Conservation (phyloP, 2,888 invertebrate genomes). For the Xanthia icteritia region DNA sequence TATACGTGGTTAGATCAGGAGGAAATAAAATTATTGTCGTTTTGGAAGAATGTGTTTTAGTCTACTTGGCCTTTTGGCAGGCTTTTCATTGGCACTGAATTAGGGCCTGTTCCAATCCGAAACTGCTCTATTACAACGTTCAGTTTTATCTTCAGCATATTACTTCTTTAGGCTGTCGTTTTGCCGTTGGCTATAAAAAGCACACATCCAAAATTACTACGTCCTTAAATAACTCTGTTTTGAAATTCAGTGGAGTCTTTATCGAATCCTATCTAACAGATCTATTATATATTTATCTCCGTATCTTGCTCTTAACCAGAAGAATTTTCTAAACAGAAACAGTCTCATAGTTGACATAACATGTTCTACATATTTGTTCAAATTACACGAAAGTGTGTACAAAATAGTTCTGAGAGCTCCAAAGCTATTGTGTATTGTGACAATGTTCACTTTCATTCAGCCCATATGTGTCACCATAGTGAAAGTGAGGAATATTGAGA, state of each 20-base stretch:
- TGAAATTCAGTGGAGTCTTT: not conserved
- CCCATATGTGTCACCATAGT: conserved; percentile 80
- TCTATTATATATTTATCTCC: not conserved
- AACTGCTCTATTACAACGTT: too few species aligned
- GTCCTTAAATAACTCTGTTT: too few species aligned
- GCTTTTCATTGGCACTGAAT: too few species aligned
- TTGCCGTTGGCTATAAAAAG: too few species aligned
- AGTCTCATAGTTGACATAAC: conserved; percentile 9
- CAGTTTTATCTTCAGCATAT: too few species aligned
- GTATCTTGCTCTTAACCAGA: not conserved
- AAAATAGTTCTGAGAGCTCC: conserved; percentile 71
- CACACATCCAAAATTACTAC: too few species aligned
- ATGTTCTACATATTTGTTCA: conserved; percentile 51
- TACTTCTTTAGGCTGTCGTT: too few species aligned
- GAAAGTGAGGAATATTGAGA: conserved; percentile 77
- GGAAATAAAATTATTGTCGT: not conserved
- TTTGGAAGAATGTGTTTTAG: not conserved
- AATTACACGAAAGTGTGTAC: conserved; percentile 70
- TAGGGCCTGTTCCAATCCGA: too few species aligned
- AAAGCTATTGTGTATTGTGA: conserved; percentile 83
- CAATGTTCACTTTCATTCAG: conserved; percentile 83
- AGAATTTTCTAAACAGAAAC: conserved; percentile 10
- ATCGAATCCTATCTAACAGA: not conserved
- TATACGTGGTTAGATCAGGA: not conserved
- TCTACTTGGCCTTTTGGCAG: too few species aligned